Percentiles rank a stretch among this genome's conserved stretches.
These are phyloP conservation scores for Drosophila sordidapex DNA, from an alignment of 2,888 invertebrate genomes.

Conservation along the genomic window DNA sequence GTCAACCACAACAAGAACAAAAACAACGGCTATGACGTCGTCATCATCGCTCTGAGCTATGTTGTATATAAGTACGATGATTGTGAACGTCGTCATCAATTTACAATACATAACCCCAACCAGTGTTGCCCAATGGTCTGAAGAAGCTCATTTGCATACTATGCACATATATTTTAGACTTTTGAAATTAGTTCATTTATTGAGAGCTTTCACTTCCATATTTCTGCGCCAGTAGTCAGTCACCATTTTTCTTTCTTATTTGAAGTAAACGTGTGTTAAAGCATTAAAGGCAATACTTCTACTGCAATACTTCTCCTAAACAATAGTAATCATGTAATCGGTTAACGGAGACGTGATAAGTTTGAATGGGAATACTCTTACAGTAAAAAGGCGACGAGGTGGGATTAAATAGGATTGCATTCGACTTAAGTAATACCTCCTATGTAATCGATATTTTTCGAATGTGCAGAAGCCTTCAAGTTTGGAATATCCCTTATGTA, in stretches of 20 bases:
- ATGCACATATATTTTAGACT: background rate
- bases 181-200: background rate
- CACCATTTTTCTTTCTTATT: background rate
- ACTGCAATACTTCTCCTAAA: too few relatives aligned
- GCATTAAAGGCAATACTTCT: background rate
- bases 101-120: constrained; percentile 2
- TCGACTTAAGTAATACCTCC: background rate
- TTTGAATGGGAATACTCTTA: background rate
- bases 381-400: background rate
- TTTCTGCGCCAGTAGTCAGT: background rate
- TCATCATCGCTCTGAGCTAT: constrained; percentile 37
- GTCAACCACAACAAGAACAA: constrained; percentile 43
- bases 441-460: background rate
- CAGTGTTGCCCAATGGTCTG: background rate
- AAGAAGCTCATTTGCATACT: background rate
- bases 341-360: background rate
- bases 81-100: constrained; percentile 58
- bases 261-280: background rate
- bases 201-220: background rate
- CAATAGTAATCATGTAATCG: background rate
- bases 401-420: background rate
- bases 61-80: constrained; percentile 30
- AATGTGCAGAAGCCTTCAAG: background rate
- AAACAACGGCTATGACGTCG: constrained; percentile 29
- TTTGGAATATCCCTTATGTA: background rate